Evolutionary conservation across 2,888 invertebrate species (phyloP).

Genomic region (Anthophora plumipes): DNA sequence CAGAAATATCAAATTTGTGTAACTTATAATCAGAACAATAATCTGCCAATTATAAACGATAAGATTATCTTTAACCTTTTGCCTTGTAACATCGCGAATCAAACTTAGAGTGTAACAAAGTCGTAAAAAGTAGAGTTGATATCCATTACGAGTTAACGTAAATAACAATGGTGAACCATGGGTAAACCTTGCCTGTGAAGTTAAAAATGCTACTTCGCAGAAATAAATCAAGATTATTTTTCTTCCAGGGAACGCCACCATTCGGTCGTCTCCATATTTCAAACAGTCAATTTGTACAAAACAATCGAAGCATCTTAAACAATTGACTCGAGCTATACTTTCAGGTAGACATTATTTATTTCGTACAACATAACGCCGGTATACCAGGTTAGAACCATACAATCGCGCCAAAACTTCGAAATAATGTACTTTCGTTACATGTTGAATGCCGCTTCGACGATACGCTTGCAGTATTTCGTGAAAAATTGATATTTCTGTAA

Average conservation of each 20-base stretch:
- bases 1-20: too few species aligned
- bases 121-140: too few species aligned
- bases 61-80: too few species aligned
- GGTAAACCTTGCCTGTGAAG: too few species aligned
- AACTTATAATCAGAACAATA: too few species aligned
- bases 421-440: background rate
- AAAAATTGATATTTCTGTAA: background rate
- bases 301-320: background rate
- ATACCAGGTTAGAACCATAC: slow-evolving; percentile 5
- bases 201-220: too few species aligned
- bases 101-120: too few species aligned
- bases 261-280: background rate
- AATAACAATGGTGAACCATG: too few species aligned
- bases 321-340: background rate
- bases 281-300: background rate
- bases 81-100: too few species aligned
- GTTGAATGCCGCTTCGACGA: background rate
- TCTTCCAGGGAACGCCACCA: background rate
- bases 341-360: background rate
- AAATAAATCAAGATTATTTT: background rate
- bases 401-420: slow-evolving; percentile 46
- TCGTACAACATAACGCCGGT: background rate
- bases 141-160: too few species aligned
- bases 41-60: too few species aligned
- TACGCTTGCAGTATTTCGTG: background rate